Conservation (phyloP, 2,888 invertebrate species). For the Leucoma salicis region DNA sequence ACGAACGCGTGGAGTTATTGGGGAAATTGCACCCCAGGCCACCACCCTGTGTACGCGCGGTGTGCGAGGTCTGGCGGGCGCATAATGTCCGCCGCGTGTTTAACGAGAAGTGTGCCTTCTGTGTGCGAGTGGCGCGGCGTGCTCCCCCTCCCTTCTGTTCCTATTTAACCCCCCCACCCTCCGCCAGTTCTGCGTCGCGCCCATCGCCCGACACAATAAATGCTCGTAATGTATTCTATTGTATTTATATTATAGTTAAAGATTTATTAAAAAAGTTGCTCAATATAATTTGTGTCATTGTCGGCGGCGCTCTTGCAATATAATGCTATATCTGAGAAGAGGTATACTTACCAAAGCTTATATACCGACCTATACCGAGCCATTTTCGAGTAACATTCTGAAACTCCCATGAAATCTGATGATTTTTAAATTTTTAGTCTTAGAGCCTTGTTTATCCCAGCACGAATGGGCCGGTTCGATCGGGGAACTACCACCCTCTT, state of each 20-base stretch:
- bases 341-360: too few relatives aligned
- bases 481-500: too few relatives aligned
- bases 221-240: constrained; percentile 76
- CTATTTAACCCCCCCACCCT: background rate
- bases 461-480: too few relatives aligned
- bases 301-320: too few relatives aligned
- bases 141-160: background rate
- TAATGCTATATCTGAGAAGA: too few relatives aligned
- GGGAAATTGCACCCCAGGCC: too few relatives aligned
- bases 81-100: constrained; percentile 26
- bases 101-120: constrained; percentile 68
- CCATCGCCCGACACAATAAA: constrained; percentile 61
- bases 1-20: too few relatives aligned
- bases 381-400: too few relatives aligned
- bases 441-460: too few relatives aligned
- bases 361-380: too few relatives aligned
- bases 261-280: constrained; percentile 79
- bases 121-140: constrained; percentile 42
- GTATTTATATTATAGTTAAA: constrained; percentile 77
- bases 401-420: too few relatives aligned
- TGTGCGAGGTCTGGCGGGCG: constrained; percentile 20
- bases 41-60: background rate
- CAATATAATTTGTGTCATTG: constrained; percentile 51
- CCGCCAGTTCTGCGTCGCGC: constrained; percentile 10
- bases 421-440: too few relatives aligned